phyloP scores from a whole-genome alignment of 2,113 vertebrate genomes.

The Galbula dea region DNA sequence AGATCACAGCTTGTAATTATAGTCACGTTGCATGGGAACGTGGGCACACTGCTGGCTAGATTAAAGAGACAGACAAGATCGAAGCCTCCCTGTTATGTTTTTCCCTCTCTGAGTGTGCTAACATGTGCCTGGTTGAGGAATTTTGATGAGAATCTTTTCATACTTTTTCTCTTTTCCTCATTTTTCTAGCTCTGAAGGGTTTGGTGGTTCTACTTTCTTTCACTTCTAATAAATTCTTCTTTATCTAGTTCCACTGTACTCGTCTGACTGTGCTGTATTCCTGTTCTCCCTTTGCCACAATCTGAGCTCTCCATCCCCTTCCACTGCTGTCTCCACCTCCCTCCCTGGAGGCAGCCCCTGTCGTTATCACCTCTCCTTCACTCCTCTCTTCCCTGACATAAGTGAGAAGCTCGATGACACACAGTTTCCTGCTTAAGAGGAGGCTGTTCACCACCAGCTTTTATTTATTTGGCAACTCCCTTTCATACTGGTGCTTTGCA shows the following conservation, averaged over 20 bases:
- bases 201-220: background rate
- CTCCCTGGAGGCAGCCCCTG: constrained; percentile 2
- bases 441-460: background rate
- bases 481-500: background rate
- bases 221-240: background rate
- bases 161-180: background rate
- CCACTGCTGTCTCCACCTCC: background rate
- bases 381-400: background rate
- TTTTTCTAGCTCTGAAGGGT: background rate
- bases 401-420: background rate
- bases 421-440: background rate
- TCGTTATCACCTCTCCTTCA: constrained; percentile 20
- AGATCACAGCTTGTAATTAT: constrained; percentile 25
- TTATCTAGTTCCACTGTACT: background rate
- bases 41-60: constrained; percentile 12
- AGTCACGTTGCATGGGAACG: background rate
- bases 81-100: background rate
- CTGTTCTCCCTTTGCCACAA: background rate
- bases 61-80: background rate
- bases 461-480: background rate
- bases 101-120: background rate
- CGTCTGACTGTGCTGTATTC: background rate
- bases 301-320: background rate
- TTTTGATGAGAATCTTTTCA: background rate
- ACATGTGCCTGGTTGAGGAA: background rate